A percentile compares a stretch with the other conserved stretches of the same genome.
Conservation (phyloP, 2,888 invertebrate species). For the Alloplasta piceator region DNA sequence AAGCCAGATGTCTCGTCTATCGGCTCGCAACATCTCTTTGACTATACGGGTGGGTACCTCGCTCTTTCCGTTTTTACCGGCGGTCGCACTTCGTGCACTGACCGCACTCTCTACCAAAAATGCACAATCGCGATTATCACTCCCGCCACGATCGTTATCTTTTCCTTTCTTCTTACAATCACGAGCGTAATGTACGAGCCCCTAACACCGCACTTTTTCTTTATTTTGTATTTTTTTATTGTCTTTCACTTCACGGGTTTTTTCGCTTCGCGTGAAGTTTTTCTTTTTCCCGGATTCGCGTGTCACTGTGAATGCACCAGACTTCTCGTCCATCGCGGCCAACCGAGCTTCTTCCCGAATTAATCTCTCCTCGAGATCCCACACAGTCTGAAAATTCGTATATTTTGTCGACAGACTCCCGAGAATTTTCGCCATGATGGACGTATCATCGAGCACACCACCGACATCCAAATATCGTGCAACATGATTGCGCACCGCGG, state of each 20-base stretch:
- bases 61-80: not conserved
- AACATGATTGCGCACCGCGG: slow-evolving; percentile 67
- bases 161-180: slow-evolving; percentile 3
- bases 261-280: not conserved
- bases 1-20: slow-evolving; percentile 47
- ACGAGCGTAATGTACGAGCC: slow-evolving; percentile 16
- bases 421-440: slow-evolving; percentile 60
- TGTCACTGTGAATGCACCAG: slow-evolving; percentile 17
- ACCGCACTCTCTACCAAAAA: slow-evolving; percentile 29
- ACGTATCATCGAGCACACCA: slow-evolving; percentile 59
- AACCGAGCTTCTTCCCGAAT: slow-evolving; percentile 39
- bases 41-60: not conserved
- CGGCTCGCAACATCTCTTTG: slow-evolving; percentile 13
- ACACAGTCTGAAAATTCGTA: slow-evolving; percentile 28
- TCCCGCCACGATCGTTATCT: not conserved
- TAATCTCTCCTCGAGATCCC: slow-evolving; percentile 25
- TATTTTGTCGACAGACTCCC: slow-evolving; percentile 43
- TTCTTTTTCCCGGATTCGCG: not conserved
- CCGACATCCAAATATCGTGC: slow-evolving; percentile 67
- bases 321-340: slow-evolving; percentile 2
- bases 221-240: not conserved
- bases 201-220: slow-evolving; percentile 15
- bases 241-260: not conserved
- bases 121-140: slow-evolving; percentile 19
- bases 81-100: too few relatives aligned